These are phyloP conservation scores for Andrena marginata DNA, from an alignment of 2,888 invertebrate species.

Conservation along the genomic window DNA sequence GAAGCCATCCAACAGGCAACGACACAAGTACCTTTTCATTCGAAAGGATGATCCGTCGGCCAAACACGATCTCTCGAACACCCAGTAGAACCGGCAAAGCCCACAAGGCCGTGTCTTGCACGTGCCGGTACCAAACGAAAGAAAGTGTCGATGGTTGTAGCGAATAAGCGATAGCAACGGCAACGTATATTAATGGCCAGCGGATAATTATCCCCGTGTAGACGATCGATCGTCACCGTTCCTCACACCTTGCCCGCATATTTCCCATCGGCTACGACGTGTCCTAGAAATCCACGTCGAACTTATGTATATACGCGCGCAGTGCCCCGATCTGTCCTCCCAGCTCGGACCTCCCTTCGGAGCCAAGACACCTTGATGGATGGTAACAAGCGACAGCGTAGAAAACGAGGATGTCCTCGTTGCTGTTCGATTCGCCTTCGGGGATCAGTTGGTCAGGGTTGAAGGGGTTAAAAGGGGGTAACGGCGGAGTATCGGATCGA, in stretches of 20 bases:
- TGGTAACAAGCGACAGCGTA: conserved; percentile 20
- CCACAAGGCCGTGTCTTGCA: conserved; percentile 47
- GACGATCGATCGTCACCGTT: conserved; percentile 48
- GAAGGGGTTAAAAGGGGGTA: conserved; percentile 72
- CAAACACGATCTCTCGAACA: conserved; percentile 4
- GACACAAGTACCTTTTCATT: no score
- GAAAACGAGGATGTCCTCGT: conserved; percentile 13
- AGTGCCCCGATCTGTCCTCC: neutral
- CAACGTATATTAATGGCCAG: conserved; percentile 51
- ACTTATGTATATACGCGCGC: neutral
- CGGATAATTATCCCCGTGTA: conserved; percentile 44
- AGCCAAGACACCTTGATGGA: conserved; percentile 13
- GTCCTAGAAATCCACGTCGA: neutral
- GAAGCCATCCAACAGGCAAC: no score
- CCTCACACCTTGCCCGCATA: conserved; percentile 29
- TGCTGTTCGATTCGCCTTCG: conserved; percentile 39
- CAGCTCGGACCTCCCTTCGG: neutral
- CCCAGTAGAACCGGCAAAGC: conserved; percentile 22
- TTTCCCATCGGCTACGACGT: neutral
- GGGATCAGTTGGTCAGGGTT: conserved; percentile 37
- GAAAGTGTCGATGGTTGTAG: conserved; percentile 46
- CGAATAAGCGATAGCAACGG: conserved; percentile 44
- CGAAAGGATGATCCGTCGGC: neutral
- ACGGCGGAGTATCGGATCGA: conserved; percentile 75
- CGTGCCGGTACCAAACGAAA: conserved; percentile 43